Evolutionary conservation across 2,888 invertebrate genomes (phyloP), one percentile per base, ranked within the genome.

Genomic region (Andrena marginata): DNA sequence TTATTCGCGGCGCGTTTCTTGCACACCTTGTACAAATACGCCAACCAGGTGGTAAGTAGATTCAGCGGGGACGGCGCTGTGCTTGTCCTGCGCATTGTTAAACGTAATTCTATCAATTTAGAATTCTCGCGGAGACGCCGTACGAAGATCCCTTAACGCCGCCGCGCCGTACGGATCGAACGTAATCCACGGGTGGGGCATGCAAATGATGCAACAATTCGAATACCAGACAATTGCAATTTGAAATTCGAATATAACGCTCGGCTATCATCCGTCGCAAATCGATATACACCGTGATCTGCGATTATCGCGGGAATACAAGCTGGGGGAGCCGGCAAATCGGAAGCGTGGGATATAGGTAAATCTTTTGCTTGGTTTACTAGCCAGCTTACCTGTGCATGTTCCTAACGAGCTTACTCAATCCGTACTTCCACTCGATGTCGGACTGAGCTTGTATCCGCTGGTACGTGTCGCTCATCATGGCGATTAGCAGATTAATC

Each of bases 381-480:
- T 26, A 69, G 35, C 26, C 70, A 29, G 60, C 89, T 90, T 89
- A 93, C 93, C 93, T 93, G 95, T 99, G 99, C 99, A 99, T 99
- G 93, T 99, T 99, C 88, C 99, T 96, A 93, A 99, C 99, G 92
- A 99, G 95, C 95, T 99, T 99, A 73, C 99, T 99, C 92, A 99
- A 95, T 35, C 99, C 99, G 94, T 99, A 99, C 95, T 99, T 99
- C 99, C 99, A 99, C 95, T 99, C 99, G 91, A 99, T 99, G 95
- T 99, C 99, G 63, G 99, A 99, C 96, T 99, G 99, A 51, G 99
- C 99, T 96, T 99, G 99, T 94, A 99, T 99, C 94, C 99, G 96
- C 95, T 99, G 99, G 95, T 99, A 99, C 83, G 99, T 99, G 96
- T 99, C 99, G 94, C 99, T 99, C 99, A 99, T 99, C 99, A 99